Evolutionary conservation across 2,888 invertebrate genomes (phyloP).

Genomic region (Cheiracanthium punctorium): DNA sequence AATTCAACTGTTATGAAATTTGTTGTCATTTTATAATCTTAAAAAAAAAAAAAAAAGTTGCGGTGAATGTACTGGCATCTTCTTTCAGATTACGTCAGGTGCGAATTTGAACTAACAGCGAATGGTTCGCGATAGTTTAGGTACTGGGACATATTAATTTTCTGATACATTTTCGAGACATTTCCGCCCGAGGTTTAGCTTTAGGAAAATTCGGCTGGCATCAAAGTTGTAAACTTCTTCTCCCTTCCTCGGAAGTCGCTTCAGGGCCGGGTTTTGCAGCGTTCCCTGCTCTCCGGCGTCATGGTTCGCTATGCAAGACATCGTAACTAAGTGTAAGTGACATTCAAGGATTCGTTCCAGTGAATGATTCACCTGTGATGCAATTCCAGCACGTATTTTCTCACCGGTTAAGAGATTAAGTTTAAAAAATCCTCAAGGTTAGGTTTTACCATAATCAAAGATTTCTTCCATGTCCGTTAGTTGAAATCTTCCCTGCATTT

Average conservation of each 20-base stretch:
- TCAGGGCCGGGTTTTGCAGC: constrained; percentile 1
- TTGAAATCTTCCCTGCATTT: not conserved
- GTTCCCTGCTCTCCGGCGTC: constrained; percentile 13
- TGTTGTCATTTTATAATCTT: too few species aligned
- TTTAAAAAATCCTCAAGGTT: constrained; percentile 4
- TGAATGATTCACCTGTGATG: not conserved
- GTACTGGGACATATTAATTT: not conserved
- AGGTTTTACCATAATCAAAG: not conserved
- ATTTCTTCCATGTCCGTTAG: not conserved
- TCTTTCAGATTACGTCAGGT: too few species aligned
- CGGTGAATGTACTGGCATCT: too few species aligned
- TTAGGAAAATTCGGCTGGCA: not conserved
- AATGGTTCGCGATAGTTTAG: not conserved
- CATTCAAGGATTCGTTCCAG: constrained; percentile 40
- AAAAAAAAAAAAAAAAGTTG: too few species aligned
- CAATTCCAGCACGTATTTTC: not conserved
- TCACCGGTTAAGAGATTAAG: not conserved
- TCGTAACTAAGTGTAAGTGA: constrained; percentile 42
- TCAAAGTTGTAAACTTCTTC: not conserved
- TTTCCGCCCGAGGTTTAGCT: not conserved
- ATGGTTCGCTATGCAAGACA: constrained; percentile 39
- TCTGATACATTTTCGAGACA: not conserved
- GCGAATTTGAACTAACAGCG: not conserved
- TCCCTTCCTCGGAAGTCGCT: not conserved
- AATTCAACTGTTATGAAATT: too few species aligned